Conservation (phyloP, 2,113 vertebrate species). For the Nothocercus nigrocapillus region DNA sequence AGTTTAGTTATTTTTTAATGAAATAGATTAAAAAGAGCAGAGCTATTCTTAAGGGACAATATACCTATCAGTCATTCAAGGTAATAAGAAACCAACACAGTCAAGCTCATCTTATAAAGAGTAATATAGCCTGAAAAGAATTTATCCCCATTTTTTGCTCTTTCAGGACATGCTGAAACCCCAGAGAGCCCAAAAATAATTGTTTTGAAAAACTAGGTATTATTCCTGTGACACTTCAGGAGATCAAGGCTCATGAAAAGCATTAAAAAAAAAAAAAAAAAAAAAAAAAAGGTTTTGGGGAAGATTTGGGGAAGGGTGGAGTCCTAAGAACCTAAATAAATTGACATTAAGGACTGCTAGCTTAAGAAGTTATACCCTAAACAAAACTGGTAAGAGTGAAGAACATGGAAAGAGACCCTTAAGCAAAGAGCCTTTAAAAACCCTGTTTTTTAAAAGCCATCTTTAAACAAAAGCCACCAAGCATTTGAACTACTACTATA, state of each 20-base stretch:
- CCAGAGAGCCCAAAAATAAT: constrained; percentile 50
- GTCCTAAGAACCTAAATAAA: not conserved
- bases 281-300: not conserved
- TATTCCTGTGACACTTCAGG: constrained; percentile 17
- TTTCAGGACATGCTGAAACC: constrained; percentile 64
- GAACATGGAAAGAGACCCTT: not conserved
- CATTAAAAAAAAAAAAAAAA: not conserved
- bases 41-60: constrained; percentile 57
- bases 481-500: not conserved
- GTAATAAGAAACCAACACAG: constrained; percentile 63
- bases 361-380: not conserved
- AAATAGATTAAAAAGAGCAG: constrained; percentile 41
- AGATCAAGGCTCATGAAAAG: not conserved
- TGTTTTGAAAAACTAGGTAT: not conserved
- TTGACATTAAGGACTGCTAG: not conserved
- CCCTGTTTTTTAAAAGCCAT: not conserved
- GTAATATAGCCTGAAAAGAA: constrained; percentile 73
- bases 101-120: constrained; percentile 71
- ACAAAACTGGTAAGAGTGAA: not conserved
- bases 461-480: not conserved
- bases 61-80: constrained; percentile 31
- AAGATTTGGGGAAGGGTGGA: not conserved
- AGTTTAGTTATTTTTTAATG: too few relatives aligned
- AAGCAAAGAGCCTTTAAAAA: not conserved
- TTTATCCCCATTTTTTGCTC: constrained; percentile 51